These are phyloP conservation scores for Dolichotis patagonum DNA, from an alignment of 2,113 vertebrate species.

Conservation along the genomic window DNA sequence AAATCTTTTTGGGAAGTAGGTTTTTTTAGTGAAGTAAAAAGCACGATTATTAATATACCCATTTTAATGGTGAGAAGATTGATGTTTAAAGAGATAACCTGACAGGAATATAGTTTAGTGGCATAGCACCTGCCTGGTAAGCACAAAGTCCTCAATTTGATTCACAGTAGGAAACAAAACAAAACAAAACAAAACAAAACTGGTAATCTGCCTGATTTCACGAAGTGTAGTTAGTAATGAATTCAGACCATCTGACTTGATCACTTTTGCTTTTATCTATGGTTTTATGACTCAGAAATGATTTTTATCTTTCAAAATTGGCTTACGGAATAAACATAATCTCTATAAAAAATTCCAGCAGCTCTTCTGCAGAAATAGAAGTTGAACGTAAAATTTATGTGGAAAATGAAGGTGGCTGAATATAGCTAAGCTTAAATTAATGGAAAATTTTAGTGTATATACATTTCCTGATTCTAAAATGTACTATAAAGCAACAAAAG, in stretches of 20 bases:
- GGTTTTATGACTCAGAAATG: neutral
- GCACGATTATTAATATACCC: neutral
- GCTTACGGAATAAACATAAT: neutral
- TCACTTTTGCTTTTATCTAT: neutral
- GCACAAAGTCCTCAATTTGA: no score
- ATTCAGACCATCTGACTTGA: neutral
- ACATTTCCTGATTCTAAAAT: neutral
- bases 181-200: no score
- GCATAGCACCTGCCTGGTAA: no score
- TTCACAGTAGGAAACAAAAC: no score
- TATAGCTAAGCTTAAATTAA: neutral
- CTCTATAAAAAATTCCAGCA: neutral
- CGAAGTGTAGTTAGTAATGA: neutral
- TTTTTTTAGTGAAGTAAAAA: slow-evolving; percentile 23
- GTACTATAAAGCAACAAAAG: neutral
- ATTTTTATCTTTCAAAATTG: neutral
- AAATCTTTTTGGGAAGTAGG: neutral
- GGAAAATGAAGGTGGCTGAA: neutral
- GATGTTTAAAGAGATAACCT: neutral
- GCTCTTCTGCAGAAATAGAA: neutral
- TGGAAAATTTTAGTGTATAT: neutral
- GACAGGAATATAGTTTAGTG: no score
- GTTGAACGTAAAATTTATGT: neutral
- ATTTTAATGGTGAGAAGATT: neutral
- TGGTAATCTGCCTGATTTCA: neutral